Evolutionary conservation across 1,140 invertebrate genomes (phyloP).

Genomic region (Campoletis sonorensis): DNA sequence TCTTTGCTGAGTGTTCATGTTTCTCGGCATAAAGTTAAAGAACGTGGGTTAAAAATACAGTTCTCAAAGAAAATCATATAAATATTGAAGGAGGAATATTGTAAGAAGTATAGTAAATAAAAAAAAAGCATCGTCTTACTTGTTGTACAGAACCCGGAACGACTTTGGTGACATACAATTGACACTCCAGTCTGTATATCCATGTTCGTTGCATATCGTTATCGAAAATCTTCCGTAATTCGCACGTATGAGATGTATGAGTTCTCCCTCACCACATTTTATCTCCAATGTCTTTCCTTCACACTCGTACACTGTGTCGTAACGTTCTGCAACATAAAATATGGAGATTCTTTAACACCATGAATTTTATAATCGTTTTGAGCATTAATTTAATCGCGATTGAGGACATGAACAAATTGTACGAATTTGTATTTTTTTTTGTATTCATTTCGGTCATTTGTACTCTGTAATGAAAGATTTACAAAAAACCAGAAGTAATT

Average conservation of each 20-base stretch:
- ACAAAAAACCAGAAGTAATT: too few relatives aligned
- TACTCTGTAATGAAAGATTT: too few relatives aligned
- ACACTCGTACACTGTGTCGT: slow-evolving; percentile 95
- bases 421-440: background rate
- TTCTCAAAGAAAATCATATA: background rate
- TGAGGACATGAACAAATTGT: background rate
- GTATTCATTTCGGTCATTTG: background rate
- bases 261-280: slow-evolving; percentile 89
- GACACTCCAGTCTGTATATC: slow-evolving; percentile 97
- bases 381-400: background rate
- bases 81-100: background rate
- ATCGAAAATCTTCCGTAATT: slow-evolving; percentile 98
- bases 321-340: slow-evolving; percentile 81
- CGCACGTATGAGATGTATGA: slow-evolving; percentile 94
- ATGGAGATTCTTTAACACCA: slow-evolving; percentile 26
- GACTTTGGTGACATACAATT: slow-evolving; percentile 94
- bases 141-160: slow-evolving; percentile 86
- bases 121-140: slow-evolving; percentile 76
- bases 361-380: background rate
- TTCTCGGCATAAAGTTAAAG: too few relatives aligned
- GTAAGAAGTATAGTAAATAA: slow-evolving; percentile 29
- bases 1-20: slow-evolving; percentile 19
- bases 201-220: slow-evolving; percentile 97
- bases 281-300: slow-evolving; percentile 93
- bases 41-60: background rate